A percentile compares a stretch with the other conserved stretches of the same genome.
phyloP scores from a whole-genome alignment of 1,140 invertebrate species.

The Brachionus rubens region DNA sequence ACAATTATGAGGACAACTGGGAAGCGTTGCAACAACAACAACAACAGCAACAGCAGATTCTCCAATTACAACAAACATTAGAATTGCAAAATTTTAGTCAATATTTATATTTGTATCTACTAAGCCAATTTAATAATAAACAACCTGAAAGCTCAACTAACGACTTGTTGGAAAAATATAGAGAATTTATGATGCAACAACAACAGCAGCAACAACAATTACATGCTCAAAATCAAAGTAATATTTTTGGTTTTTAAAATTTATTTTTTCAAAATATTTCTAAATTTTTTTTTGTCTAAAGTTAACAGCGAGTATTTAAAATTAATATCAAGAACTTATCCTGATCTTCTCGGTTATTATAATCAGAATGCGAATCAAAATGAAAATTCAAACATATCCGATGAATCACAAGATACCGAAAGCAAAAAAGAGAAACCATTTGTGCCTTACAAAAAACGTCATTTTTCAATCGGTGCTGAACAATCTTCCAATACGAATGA shows the following conservation, averaged over 20 bases:
- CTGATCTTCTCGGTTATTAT: neutral
- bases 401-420: neutral
- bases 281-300: neutral
- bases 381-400: neutral
- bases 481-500: constrained; percentile 10
- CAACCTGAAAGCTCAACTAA: neutral
- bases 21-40: too few species aligned
- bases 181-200: neutral
- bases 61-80: too few species aligned
- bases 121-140: neutral
- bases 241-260: neutral
- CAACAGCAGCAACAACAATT: neutral
- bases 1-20: too few species aligned
- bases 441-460: constrained; percentile 40
- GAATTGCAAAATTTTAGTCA: too few species aligned
- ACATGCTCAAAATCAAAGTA: neutral
- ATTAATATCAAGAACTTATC: too few species aligned
- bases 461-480: neutral
- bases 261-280: neutral
- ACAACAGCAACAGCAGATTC: too few species aligned
- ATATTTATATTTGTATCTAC: too few species aligned
- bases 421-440: neutral
- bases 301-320: too few species aligned
- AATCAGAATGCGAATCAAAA: neutral
- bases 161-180: neutral